Conservation (phyloP, 1,140 invertebrate genomes). For the Drosophila novamexicana region DNA sequence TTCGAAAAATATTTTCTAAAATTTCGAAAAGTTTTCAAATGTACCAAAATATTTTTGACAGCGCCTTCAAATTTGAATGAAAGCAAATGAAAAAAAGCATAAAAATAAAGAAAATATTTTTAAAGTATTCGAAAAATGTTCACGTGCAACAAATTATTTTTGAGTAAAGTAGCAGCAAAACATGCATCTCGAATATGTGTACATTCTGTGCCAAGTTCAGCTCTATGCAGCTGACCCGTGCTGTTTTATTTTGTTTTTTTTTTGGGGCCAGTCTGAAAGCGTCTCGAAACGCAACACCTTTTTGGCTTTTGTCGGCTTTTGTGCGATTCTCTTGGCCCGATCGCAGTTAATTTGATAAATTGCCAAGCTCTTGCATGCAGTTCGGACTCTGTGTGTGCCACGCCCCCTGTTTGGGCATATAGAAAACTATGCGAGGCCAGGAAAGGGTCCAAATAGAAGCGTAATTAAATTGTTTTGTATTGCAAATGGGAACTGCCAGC, state of each 20-base stretch:
- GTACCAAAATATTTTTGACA: too few species aligned
- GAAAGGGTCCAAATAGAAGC: conserved; percentile 54
- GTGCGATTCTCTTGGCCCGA: conserved; percentile 43
- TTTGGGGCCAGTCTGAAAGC: conserved; percentile 7
- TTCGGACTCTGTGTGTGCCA: conserved; percentile 43
- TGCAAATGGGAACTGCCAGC: conserved; percentile 8
- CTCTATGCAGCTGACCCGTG: conserved; percentile 21
- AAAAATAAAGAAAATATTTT: too few species aligned
- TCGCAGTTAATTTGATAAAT: conserved; percentile 80
- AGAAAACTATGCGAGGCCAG: conserved; percentile 41
- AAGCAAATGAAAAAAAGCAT: too few species aligned
- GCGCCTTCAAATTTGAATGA: too few species aligned
- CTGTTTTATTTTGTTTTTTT: conserved; percentile 32
- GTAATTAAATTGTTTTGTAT: conserved; percentile 79
- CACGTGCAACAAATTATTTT: too few species aligned
- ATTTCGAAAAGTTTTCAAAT: too few species aligned
- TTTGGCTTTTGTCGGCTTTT: conserved; percentile 45
- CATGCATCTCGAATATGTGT: too few species aligned
- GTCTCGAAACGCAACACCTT: conserved; percentile 37
- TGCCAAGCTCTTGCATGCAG: conserved; percentile 68
- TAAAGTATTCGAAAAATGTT: too few species aligned
- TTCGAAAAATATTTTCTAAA: too few species aligned
- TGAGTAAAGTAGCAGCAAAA: too few species aligned
- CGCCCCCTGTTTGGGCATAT: conserved; percentile 52
- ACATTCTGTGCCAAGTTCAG: too few species aligned